phyloP scores from a whole-genome alignment of 2,888 invertebrate species.

The Onthophagus sagittarius region DNA sequence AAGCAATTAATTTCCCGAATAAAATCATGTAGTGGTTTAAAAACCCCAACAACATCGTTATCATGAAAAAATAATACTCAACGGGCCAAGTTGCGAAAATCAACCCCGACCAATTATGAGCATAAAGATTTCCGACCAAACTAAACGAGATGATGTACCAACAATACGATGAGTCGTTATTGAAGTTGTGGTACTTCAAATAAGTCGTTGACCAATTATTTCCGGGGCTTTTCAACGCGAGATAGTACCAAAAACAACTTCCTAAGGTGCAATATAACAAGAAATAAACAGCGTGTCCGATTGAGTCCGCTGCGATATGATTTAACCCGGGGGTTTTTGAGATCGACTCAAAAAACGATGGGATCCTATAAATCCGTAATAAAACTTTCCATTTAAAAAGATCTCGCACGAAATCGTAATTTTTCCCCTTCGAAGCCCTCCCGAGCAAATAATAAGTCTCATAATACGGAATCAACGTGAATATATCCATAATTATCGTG shows the following conservation, averaged over 20 bases:
- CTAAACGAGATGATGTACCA: slow-evolving; percentile 17
- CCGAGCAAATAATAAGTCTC: slow-evolving; percentile 17
- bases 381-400: slow-evolving; percentile 16
- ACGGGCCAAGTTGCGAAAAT: slow-evolving; percentile 6
- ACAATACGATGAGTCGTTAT: not conserved
- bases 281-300: slow-evolving; percentile 8
- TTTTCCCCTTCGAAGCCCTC: slow-evolving; percentile 14
- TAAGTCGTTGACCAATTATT: slow-evolving; percentile 12
- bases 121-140: slow-evolving; percentile 11
- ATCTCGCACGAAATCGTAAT: slow-evolving; percentile 5
- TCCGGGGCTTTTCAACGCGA: not conserved
- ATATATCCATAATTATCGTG: slow-evolving; percentile 12
- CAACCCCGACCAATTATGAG: slow-evolving; percentile 18
- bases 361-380: slow-evolving; percentile 1
- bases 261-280: slow-evolving; percentile 10
- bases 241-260: slow-evolving; percentile 3
- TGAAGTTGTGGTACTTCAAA: slow-evolving; percentile 14
- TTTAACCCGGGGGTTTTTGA: slow-evolving; percentile 17
- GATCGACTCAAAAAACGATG: slow-evolving; percentile 1
- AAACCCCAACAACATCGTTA: slow-evolving; percentile 16
- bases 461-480: slow-evolving; percentile 19
- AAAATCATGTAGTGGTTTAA: slow-evolving; percentile 19
- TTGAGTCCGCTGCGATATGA: slow-evolving; percentile 6
- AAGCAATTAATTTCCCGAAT: slow-evolving; percentile 17
- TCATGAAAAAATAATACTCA: slow-evolving; percentile 8